A percentile compares a stretch with the other conserved stretches of the same genome.
These are phyloP conservation scores for Ctenopoma multispine DNA, from an alignment of 2,797 vertebrate species.

Conservation along the genomic window DNA sequence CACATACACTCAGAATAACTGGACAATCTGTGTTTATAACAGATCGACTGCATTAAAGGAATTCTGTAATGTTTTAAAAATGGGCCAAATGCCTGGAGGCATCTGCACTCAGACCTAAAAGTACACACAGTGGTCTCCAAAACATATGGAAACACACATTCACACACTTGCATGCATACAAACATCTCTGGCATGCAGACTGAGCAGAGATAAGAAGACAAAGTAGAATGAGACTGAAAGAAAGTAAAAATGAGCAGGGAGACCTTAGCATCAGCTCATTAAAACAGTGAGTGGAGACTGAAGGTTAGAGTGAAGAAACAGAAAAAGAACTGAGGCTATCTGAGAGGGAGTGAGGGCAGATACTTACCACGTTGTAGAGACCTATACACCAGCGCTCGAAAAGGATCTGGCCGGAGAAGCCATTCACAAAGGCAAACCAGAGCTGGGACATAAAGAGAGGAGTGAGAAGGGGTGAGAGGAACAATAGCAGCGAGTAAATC, in stretches of 20 bases:
- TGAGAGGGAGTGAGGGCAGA: slow-evolving; percentile 33
- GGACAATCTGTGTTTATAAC: slow-evolving; percentile 39
- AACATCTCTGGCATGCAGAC: slow-evolving; percentile 41
- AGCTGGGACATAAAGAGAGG: slow-evolving; percentile 90
- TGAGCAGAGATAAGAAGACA: slow-evolving; percentile 44
- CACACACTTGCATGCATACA: slow-evolving; percentile 4
- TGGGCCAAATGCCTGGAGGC: slow-evolving; percentile 17
- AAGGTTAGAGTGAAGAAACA: slow-evolving; percentile 12
- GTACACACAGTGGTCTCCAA: slow-evolving; percentile 26
- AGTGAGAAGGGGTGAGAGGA: slow-evolving; percentile 68
- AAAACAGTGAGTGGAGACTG: neutral
- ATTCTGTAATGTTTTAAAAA: slow-evolving; percentile 37
- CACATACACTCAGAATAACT: slow-evolving; percentile 8
- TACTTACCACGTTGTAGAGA: slow-evolving; percentile 98
- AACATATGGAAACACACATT: slow-evolving; percentile 16
- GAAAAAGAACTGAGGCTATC: slow-evolving; percentile 32
- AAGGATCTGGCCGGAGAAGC: slow-evolving; percentile 99
- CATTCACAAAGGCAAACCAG: slow-evolving; percentile 99
- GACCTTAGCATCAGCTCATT: slow-evolving; percentile 10
- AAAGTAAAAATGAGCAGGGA: slow-evolving; percentile 14
- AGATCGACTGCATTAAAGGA: slow-evolving; percentile 30
- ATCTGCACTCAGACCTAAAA: slow-evolving; percentile 31
- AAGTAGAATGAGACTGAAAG: slow-evolving; percentile 34
- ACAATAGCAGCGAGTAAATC: slow-evolving; percentile 50
- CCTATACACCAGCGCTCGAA: slow-evolving; percentile 99